Percentiles rank a stretch among this genome's conserved stretches.
These are phyloP conservation scores for Hydropotes inermis DNA, from an alignment of 2,113 vertebrate species.

Conservation along the genomic window DNA sequence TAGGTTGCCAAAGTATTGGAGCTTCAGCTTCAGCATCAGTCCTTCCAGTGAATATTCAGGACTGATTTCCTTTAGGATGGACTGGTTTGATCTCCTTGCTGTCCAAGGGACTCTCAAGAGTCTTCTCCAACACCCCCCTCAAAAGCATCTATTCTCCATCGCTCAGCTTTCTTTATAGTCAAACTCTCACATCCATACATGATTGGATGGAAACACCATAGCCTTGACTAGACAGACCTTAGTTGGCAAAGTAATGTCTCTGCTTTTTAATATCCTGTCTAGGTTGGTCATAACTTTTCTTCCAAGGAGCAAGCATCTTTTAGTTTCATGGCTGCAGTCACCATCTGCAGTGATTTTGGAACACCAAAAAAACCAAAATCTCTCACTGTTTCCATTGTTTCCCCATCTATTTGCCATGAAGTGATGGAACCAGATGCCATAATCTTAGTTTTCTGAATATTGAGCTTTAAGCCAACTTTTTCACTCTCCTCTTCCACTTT, in stretches of 20 bases:
- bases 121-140: neutral
- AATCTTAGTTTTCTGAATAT: neutral
- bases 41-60: neutral
- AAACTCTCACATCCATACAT: neutral
- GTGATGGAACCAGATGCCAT: neutral
- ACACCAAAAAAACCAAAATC: neutral
- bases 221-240: neutral
- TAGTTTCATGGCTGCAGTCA: neutral
- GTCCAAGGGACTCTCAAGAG: neutral
- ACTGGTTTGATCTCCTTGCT: neutral
- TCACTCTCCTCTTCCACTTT: neutral
- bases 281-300: neutral
- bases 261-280: neutral
- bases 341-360: neutral
- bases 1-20: neutral
- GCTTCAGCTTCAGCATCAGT: neutral
- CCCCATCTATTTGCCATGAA: neutral
- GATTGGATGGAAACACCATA: neutral
- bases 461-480: neutral
- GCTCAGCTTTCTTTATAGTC: neutral
- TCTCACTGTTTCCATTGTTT: neutral
- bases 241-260: neutral
- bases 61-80: neutral
- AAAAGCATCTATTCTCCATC: accelerated
- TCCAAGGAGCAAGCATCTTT: neutral